Evolutionary conservation across 2,113 vertebrate species (phyloP).

Genomic region (Cichladusa arquata): DNA sequence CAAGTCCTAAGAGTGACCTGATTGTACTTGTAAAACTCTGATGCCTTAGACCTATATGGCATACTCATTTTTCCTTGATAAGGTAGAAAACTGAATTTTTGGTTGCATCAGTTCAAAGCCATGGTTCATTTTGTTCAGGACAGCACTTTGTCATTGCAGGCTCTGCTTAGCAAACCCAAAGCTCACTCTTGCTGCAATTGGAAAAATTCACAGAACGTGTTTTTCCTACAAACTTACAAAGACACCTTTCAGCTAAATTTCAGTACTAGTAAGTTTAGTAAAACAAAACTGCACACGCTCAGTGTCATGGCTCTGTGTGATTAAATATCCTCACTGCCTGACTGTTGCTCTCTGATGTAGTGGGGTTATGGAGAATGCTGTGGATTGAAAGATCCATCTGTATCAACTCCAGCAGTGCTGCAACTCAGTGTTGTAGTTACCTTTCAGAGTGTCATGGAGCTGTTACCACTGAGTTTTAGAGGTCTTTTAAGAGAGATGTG

Average conservation of each 20-base stretch:
- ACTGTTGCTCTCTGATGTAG: background rate
- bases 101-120: background rate
- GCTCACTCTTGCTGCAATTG: background rate
- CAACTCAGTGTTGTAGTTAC: background rate
- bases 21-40: background rate
- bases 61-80: background rate
- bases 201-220: background rate
- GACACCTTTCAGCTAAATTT: background rate
- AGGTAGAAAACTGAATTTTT: background rate
- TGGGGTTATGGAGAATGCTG: background rate
- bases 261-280: background rate
- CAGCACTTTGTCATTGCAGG: background rate
- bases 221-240: background rate
- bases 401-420: background rate
- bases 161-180: background rate
- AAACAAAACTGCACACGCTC: background rate
- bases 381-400: background rate
- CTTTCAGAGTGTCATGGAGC: background rate
- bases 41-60: background rate
- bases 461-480: background rate
- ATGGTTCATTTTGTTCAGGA: background rate
- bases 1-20: background rate
- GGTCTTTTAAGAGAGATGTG: background rate
- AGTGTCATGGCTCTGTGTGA: background rate
- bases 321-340: background rate